phyloP scores from a whole-genome alignment of 37 sponge, comb jelly and placozoan species.

The Oopsacas minuta region DNA sequence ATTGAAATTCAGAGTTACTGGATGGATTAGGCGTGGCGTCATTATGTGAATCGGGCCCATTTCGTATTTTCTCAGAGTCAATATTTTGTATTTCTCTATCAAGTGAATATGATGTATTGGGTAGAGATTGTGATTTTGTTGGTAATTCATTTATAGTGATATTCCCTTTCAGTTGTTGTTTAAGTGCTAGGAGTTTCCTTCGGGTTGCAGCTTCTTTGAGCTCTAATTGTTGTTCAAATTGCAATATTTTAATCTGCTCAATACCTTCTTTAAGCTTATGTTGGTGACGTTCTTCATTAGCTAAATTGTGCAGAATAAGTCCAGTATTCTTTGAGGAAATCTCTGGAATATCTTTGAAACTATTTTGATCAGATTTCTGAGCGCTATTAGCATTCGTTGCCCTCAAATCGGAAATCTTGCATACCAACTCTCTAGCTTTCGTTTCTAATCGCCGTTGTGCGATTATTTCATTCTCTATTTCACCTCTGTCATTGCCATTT shows the following conservation, averaged over 20 bases:
- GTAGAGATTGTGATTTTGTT: background rate
- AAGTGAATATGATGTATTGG: background rate
- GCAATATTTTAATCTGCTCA: constrained; percentile 32
- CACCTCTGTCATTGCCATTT: constrained; percentile 4
- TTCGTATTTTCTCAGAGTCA: background rate
- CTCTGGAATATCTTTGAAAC: constrained; percentile 1
- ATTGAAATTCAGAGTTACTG: background rate
- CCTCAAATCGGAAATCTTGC: background rate
- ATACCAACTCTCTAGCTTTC: constrained; percentile 30
- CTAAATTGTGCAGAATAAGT: background rate
- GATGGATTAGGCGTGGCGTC: background rate
- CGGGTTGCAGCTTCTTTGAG: constrained; percentile 67
- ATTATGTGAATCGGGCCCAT: background rate
- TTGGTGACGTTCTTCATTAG: constrained; percentile 7
- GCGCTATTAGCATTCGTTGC: background rate
- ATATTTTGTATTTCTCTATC: background rate
- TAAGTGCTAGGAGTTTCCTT: constrained; percentile 51
- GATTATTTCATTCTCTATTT: constrained; percentile 39
- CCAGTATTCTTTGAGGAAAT: background rate
- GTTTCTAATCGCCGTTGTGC: constrained; percentile 63
- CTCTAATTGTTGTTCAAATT: constrained; percentile 61
- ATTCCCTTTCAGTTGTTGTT: constrained; percentile 29
- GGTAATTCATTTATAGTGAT: background rate
- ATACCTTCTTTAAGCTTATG: constrained; percentile 28
- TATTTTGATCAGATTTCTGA: background rate